These are phyloP conservation scores for Drosophila histrio DNA, from an alignment of 2,888 invertebrate species.

Conservation along the genomic window DNA sequence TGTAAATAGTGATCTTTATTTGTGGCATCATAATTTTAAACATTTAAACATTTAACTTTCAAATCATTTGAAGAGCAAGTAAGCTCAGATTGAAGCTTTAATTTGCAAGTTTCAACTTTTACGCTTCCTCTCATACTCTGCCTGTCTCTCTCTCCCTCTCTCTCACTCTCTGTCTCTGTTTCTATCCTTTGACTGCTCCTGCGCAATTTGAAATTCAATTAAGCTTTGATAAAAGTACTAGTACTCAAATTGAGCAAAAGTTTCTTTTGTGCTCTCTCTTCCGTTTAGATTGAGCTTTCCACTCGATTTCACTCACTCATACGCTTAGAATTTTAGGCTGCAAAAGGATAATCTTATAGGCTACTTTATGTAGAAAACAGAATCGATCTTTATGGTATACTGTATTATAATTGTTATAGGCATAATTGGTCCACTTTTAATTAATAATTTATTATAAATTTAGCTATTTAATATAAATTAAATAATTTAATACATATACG, in stretches of 20 bases:
- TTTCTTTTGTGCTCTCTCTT: conserved; percentile 10
- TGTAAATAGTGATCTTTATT: too few species aligned
- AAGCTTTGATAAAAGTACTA: conserved; percentile 23
- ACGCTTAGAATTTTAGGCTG: too few species aligned
- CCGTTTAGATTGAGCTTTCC: conserved; percentile 8
- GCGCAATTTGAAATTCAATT: conserved; percentile 73
- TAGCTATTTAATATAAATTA: too few species aligned
- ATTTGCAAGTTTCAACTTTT: not conserved
- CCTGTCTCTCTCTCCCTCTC: not conserved
- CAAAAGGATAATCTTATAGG: too few species aligned
- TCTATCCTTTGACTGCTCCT: conserved; percentile 57
- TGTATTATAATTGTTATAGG: too few species aligned
- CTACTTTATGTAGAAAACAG: too few species aligned
- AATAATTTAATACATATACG: too few species aligned
- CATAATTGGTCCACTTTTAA: too few species aligned
- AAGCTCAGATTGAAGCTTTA: conserved; percentile 42
- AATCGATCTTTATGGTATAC: too few species aligned
- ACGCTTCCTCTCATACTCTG: not conserved
- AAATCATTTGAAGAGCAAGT: not conserved
- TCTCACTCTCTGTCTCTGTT: not conserved
- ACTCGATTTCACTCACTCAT: not conserved
- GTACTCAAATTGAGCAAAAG: conserved; percentile 42
- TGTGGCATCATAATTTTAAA: too few species aligned
- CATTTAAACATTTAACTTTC: too few species aligned
- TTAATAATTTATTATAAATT: too few species aligned